Percentiles rank a stretch among this genome's conserved stretches.
Evolutionary conservation across 2,888 invertebrate genomes (phyloP).

Genomic region (Habrosyne pyritoides): DNA sequence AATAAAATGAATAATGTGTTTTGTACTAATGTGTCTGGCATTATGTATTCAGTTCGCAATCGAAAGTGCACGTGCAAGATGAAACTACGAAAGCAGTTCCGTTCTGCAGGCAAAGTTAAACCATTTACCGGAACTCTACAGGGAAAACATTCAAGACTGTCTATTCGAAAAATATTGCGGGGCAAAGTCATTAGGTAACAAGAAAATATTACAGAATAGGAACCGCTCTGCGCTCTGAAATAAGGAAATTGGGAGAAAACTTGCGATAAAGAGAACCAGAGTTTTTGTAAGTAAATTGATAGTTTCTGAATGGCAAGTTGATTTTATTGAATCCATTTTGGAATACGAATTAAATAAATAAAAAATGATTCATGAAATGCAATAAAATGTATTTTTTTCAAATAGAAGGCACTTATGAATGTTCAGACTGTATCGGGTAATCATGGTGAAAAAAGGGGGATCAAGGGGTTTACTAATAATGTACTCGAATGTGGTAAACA

Average conservation of each 20-base stretch:
- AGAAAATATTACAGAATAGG: slow-evolving; percentile 34
- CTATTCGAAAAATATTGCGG: slow-evolving; percentile 44
- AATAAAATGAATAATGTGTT: slow-evolving; percentile 35
- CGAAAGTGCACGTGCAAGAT: slow-evolving; percentile 45
- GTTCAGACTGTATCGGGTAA: too few relatives aligned
- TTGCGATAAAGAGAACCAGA: background rate
- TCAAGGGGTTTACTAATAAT: too few relatives aligned
- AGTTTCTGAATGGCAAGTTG: too few relatives aligned
- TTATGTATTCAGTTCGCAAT: slow-evolving; percentile 52
- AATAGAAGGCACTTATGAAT: too few relatives aligned
- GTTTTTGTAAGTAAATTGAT: background rate
- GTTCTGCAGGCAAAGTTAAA: slow-evolving; percentile 43
- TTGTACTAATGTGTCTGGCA: slow-evolving; percentile 51
- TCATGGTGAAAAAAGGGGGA: too few relatives aligned
- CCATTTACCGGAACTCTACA: slow-evolving; percentile 41
- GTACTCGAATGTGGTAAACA: too few relatives aligned
- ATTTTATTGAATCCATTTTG: too few relatives aligned
- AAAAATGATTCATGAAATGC: too few relatives aligned
- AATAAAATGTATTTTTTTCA: too few relatives aligned
- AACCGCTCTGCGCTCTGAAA: slow-evolving; percentile 16
- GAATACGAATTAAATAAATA: too few relatives aligned
- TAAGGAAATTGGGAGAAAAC: slow-evolving; percentile 16
- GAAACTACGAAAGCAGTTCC: slow-evolving; percentile 28
- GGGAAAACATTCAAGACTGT: slow-evolving; percentile 38
- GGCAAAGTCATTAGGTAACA: slow-evolving; percentile 42